Evolutionary conservation across 1,140 invertebrate genomes (phyloP), one percentile per base, ranked within the genome.

Genomic region (Lepidurus arcticus): DNA sequence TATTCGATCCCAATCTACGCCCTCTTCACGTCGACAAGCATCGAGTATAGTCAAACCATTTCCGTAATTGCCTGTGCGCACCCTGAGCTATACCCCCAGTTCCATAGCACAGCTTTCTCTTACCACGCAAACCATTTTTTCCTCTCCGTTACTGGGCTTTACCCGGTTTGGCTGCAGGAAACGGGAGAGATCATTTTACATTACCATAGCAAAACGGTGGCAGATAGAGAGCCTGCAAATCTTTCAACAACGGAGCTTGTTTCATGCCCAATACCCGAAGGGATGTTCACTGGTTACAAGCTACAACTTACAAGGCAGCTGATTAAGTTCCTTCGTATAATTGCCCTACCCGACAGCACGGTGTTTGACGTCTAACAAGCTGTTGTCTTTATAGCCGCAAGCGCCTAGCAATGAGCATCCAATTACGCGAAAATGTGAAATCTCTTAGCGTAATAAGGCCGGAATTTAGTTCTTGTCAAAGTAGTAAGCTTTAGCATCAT

Each of bases 1-100:
- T 98, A 42, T 98, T 93, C 86, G 97, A 98, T 88, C 95, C 96
- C 5, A 93, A 94, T 86, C 89, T 98, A 78, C 90, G 92, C 81
- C 90, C 91, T 73, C 87, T 98, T 80, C 90, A 93, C 82, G 90
- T 98, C 82, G 95, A 97, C 86, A 95, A 95, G 85, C 91, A 94
- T 86, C 93, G 92, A 90, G 95, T 97, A 88, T 82, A 83, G 81
- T 73, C 26, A 76, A 45, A 75, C 43, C 74, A 65, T 65, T 65
- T 65, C 53, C 53, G 53, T 65, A 65, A 65, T 65, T 65, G 53
- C 53, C 53, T 65, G 16, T 21, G 21, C 53, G 21, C 9, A 65
- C 53, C 53, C 53, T 21, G 53, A 65, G 53, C 53, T 65, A 65
- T 65, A 65, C 53, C 13, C 53, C 9, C 21, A n/a, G 53, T 65